Evolutionary conservation across 2,797 vertebrate genomes (phyloP), one percentile per base, ranked within the genome.

Genomic region (Anguilla pacifica): DNA sequence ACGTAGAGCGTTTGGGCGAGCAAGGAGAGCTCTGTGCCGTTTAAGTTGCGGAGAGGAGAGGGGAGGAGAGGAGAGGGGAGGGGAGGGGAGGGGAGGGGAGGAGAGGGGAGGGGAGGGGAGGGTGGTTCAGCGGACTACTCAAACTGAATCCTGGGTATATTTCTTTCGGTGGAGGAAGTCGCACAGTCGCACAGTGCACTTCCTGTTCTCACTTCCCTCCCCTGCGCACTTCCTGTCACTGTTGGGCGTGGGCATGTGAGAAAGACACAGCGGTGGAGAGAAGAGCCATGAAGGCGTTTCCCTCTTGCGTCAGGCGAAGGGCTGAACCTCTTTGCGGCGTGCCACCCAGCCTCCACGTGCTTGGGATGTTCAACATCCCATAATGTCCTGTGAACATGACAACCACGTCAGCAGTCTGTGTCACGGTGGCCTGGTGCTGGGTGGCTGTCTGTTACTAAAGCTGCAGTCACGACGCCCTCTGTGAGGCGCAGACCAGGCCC

Each of bases 211-310:
- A 86, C 90, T 90, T 90, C 90, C 91, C 89, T 93, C 85, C 88
- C 90, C 92, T 91, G 88, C 93, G 93, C 95, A 94, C 92, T 96
- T 96, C 95, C 95, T 95, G 94, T 91, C 84, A 59, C 86, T 84
- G 83, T 67, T 87, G 87, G 81, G 88, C 53, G 86, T 91, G 89
- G 87, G 67, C 57, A 28, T 70, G 31, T 84, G 55, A 31, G 82
- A 64, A 86, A 90, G 89, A 90, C 87, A 84, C 55, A 28, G 46
- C 3, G 43, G n/a, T 3, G 19, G 43, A 22, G 43, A 49, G 11
- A 51, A 43, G 22, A 22, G 17, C 1, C 0, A 0, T 25, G 17
- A 81, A 46, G 35, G 77, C 35, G 5, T 46, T 46, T 10, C 39
- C 19, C 15, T 81, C 35, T 25, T 3, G n/a, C 17, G n/a, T 83